A percentile compares a stretch with the other conserved stretches of the same genome.
Evolutionary conservation across 1,140 invertebrate species (phyloP).

Genomic region (Diorhabda elongata): DNA sequence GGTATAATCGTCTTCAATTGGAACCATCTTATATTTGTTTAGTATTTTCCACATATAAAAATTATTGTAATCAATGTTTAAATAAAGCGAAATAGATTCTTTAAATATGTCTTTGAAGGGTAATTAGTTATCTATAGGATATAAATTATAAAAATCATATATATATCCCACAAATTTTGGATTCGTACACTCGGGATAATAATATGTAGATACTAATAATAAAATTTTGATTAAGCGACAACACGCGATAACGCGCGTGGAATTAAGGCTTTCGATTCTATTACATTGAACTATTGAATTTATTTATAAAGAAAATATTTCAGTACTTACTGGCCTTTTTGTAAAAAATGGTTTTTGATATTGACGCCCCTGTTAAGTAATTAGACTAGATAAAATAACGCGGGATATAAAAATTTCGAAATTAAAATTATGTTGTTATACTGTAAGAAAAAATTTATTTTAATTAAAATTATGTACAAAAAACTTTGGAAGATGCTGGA

Average conservation of each 20-base stretch:
- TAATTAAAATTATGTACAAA: constrained; percentile 29
- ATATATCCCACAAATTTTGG: too few species aligned
- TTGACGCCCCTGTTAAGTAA: constrained; percentile 32
- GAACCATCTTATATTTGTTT: too few species aligned
- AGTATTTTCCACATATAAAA: too few species aligned
- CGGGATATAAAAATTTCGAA: constrained; percentile 22
- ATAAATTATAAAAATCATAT: too few species aligned
- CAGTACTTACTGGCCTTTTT: constrained; percentile 19
- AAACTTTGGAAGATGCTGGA: constrained; percentile 28
- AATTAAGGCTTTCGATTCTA: constrained; percentile 8
- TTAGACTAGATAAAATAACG: constrained; percentile 25
- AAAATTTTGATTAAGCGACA: constrained; percentile 9
- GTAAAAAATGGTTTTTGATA: constrained; percentile 8
- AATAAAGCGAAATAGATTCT: too few species aligned
- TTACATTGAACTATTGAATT: constrained; percentile 16
- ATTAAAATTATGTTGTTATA: constrained; percentile 25
- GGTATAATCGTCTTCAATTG: too few species aligned
- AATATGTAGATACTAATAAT: not conserved
- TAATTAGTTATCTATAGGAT: too few species aligned
- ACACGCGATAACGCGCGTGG: constrained; percentile 3
- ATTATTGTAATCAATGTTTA: too few species aligned
- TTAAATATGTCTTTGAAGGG: too few species aligned
- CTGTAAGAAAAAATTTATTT: constrained; percentile 14
- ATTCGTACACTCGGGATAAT: too few species aligned
- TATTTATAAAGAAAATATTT: constrained; percentile 8